phyloP scores from a whole-genome alignment of 2,797 vertebrate species.

The Pteronotus mesoamericanus region DNA sequence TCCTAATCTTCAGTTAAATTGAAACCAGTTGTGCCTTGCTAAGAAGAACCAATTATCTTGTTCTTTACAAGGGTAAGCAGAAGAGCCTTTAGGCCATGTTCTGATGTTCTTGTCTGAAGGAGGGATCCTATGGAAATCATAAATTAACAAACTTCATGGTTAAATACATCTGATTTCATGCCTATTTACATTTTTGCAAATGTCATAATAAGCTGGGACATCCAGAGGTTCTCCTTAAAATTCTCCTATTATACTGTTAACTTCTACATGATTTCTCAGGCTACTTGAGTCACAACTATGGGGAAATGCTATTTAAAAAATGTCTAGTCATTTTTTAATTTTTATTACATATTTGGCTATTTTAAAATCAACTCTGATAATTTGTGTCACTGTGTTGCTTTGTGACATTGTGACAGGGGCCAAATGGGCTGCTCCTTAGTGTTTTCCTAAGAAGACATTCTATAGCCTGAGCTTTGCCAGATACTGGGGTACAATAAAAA shows the following conservation, averaged over 20 bases:
- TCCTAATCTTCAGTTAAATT: conserved; percentile 36
- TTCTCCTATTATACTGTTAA: not conserved
- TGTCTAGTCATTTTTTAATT: not conserved
- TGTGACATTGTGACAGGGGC: not conserved
- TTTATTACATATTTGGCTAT: not conserved
- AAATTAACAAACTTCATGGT: conserved; percentile 68
- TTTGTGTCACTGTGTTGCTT: not conserved
- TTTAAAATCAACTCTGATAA: not conserved
- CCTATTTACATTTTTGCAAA: conserved; percentile 49
- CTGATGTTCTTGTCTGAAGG: conserved; percentile 42
- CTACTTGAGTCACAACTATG: not conserved
- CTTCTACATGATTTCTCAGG: not conserved
- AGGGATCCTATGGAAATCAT: conserved; percentile 51
- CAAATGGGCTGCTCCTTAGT: not conserved
- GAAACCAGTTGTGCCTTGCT: conserved; percentile 39
- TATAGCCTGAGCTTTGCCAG: not conserved
- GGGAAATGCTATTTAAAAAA: not conserved
- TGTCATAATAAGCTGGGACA: conserved; percentile 38
- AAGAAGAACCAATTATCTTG: conserved; percentile 55
- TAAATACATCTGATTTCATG: conserved; percentile 62
- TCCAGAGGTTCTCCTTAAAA: not conserved
- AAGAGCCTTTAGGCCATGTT: conserved; percentile 48
- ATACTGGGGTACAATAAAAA: not conserved
- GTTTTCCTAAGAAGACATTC: not conserved
- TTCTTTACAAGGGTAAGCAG: conserved; percentile 26